Evolutionary conservation across 2,797 vertebrate genomes (phyloP), one percentile per base, ranked within the genome.

Genomic region (Phataginus tricuspis): DNA sequence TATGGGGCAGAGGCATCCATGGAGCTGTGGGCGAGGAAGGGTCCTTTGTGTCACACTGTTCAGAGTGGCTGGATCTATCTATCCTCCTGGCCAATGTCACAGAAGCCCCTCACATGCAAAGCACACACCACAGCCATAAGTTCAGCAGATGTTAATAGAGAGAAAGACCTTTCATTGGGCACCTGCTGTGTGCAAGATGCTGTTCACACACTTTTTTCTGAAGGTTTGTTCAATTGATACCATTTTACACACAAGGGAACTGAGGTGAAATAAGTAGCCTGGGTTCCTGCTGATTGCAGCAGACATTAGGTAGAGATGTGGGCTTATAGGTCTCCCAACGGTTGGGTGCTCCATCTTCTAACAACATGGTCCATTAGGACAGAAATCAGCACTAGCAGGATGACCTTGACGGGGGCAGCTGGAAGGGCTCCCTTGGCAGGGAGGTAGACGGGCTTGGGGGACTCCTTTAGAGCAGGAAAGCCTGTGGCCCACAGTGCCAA

Each of bases 1-100:
- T 6, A 3, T 0, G 4, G 19, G 27, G 42, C 7, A 27, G 45
- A 45, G 45, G 45, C 63, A 34, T n/a, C 3, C 4, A 0, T 0
- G 15, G 66, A 12, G 27, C 21, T 14, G 21, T 1, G 7, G 51
- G 19, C 25, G 25, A 9, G 12, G 14, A 1, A 0, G 19, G 15
- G 12, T 14, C 1, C 2, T 6, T 31, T 19, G 21, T 57, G 74
- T 57, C 51, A 19, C 14, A 2, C 7, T 39, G 34, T 42, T 29
- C 31, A 0, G 2, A 55, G 64, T 51, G 66, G 25, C 39, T 12
- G 23, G 11, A n/a, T 51, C 23, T 45, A 19, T 34, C 64, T 27
- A 23, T 15, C 63, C 57, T 85, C 12, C 3, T 15, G 29, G 4
- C 31, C 14, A 2, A 5, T 4, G 14, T n/a, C 37, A n/a, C 42